phyloP scores from a whole-genome alignment of 2,797 vertebrate species.

The Pelobates cultripes region DNA sequence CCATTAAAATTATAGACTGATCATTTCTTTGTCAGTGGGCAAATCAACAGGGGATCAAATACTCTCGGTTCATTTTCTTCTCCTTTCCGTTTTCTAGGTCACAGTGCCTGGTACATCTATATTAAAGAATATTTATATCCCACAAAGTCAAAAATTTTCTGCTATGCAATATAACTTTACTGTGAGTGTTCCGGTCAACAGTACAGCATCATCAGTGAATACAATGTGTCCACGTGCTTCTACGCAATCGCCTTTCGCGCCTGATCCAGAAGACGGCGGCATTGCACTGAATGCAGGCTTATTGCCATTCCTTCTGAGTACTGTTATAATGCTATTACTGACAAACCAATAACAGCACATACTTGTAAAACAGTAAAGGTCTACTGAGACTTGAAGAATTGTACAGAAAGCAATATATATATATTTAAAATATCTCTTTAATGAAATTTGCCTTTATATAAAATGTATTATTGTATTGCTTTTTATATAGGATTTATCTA shows the following conservation, averaged over 20 bases:
- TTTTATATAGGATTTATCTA: background rate
- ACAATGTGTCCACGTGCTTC: background rate
- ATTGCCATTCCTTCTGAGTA: conserved; percentile 8
- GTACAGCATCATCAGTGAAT: background rate
- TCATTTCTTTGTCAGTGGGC: no score
- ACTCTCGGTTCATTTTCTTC: background rate
- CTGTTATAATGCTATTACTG: conserved; percentile 6
- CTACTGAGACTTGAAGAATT: background rate
- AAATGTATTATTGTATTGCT: background rate
- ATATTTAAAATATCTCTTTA: background rate
- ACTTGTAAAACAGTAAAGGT: background rate
- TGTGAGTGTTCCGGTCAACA: background rate
- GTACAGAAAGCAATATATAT: background rate
- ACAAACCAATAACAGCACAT: background rate
- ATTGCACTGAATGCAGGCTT: background rate
- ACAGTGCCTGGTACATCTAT: background rate
- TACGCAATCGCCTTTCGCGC: no score
- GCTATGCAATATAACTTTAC: conserved; percentile 24
- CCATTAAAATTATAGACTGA: no score
- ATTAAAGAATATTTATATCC: background rate
- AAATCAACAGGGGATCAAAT: background rate
- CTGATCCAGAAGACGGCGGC: background rate
- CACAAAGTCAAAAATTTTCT: conserved; percentile 6
- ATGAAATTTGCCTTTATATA: background rate
- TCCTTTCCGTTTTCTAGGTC: conserved; percentile 25